These are phyloP conservation scores for Fistularia tabacaria DNA, from an alignment of 2,797 vertebrate species.

Conservation along the genomic window DNA sequence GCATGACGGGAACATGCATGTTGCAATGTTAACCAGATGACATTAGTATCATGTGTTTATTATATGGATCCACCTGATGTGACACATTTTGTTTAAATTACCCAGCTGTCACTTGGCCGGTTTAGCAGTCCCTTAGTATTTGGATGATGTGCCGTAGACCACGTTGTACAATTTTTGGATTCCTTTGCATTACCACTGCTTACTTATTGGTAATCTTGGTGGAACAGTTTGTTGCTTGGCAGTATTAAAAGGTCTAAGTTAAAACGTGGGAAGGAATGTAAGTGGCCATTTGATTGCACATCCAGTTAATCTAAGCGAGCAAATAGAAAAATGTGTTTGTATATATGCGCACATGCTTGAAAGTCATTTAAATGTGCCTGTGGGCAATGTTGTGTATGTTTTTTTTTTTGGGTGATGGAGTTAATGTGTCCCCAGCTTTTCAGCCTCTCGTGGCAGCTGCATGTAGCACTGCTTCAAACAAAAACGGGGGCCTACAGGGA, in stretches of 20 bases:
- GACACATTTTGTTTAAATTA: too few species aligned
- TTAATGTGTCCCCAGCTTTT: constrained; percentile 19
- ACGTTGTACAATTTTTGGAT: not conserved
- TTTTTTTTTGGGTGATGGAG: constrained; percentile 35
- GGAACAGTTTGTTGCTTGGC: not conserved
- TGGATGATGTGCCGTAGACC: constrained; percentile 15
- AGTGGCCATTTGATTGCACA: not conserved
- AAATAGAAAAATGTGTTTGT: constrained; percentile 7
- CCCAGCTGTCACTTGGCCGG: too few species aligned
- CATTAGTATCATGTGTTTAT: too few species aligned
- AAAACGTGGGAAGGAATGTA: constrained; percentile 33
- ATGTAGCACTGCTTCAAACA: constrained; percentile 59
- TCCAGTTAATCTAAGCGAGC: constrained; percentile 1
- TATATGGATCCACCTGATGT: too few species aligned
- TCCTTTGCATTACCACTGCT: not conserved
- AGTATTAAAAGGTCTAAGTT: not conserved
- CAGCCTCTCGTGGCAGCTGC: constrained; percentile 25
- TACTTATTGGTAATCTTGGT: constrained; percentile 5
- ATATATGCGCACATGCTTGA: constrained; percentile 4
- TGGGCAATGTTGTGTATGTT: not conserved
- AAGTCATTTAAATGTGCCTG: constrained; percentile 23
- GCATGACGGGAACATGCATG: too few species aligned
- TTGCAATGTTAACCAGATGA: too few species aligned
- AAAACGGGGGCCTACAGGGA: constrained; percentile 50
- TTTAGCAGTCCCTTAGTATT: constrained; percentile 2